These are phyloP conservation scores for Ceratotherium simum DNA, from an alignment of 2,113 vertebrate genomes.

Conservation along the genomic window DNA sequence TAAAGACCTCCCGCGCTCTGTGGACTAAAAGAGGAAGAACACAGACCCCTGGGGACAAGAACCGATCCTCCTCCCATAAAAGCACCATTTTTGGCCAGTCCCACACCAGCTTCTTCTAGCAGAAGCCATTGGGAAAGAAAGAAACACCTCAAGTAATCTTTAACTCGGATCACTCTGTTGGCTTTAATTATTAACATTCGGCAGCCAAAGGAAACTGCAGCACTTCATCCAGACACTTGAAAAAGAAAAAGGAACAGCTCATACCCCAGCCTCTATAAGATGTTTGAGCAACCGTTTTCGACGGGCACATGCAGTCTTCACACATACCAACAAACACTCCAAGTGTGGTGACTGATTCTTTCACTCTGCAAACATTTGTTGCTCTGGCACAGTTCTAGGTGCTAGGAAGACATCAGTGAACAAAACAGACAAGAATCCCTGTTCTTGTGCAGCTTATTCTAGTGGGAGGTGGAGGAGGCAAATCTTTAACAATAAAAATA, in stretches of 20 bases:
- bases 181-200: constrained; percentile 73
- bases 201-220: background rate
- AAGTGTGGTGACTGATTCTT: background rate
- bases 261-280: background rate
- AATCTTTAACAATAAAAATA: background rate
- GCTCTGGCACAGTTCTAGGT: constrained; percentile 15
- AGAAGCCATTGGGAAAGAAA: constrained; percentile 43
- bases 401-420: background rate
- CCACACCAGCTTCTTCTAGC: background rate
- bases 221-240: constrained; percentile 11
- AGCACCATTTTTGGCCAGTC: background rate
- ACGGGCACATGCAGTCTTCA: background rate
- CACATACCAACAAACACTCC: background rate
- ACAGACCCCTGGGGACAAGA: background rate
- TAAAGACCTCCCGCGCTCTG: background rate
- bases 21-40: background rate
- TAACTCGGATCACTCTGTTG: constrained; percentile 55
- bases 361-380: constrained; percentile 48
- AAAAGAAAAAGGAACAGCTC: constrained; percentile 34
- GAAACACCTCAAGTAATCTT: constrained; percentile 51
- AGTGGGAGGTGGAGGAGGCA: background rate
- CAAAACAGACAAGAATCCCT: background rate
- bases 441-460: background rate
- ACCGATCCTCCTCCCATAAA: background rate
- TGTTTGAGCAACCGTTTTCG: background rate